Percentiles rank a stretch among this genome's conserved stretches.
Evolutionary conservation across 2,888 invertebrate species (phyloP).

Genomic region (Hydraecia micacea): DNA sequence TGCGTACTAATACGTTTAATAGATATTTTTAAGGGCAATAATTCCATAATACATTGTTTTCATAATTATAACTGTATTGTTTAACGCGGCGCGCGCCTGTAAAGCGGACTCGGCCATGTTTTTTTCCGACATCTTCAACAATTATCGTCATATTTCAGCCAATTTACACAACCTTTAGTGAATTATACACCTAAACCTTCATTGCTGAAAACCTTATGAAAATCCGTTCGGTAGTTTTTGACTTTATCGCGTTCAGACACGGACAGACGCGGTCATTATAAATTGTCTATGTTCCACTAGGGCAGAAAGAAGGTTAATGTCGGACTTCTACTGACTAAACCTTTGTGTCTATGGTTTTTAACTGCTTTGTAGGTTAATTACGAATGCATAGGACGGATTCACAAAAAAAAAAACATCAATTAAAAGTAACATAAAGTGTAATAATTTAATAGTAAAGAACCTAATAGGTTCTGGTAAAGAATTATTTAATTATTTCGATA

Average conservation of each 20-base stretch:
- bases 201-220: neutral
- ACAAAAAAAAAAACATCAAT: neutral
- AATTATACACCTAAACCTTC: neutral
- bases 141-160: neutral
- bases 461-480: neutral
- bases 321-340: neutral
- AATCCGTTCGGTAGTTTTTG: neutral
- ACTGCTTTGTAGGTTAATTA: neutral
- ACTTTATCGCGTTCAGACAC: neutral
- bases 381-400: neutral
- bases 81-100: neutral
- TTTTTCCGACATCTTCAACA: neutral
- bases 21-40: too few relatives aligned
- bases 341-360: neutral
- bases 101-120: neutral
- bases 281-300: neutral
- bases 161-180: neutral
- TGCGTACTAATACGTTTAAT: neutral
- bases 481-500: too few relatives aligned
- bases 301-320: neutral
- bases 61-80: too few relatives aligned
- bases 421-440: neutral
- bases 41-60: too few relatives aligned
- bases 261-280: neutral
- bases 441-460: neutral